Evolutionary conservation across 2,113 vertebrate genomes (phyloP).

Genomic region (Syrmaticus mikado): DNA sequence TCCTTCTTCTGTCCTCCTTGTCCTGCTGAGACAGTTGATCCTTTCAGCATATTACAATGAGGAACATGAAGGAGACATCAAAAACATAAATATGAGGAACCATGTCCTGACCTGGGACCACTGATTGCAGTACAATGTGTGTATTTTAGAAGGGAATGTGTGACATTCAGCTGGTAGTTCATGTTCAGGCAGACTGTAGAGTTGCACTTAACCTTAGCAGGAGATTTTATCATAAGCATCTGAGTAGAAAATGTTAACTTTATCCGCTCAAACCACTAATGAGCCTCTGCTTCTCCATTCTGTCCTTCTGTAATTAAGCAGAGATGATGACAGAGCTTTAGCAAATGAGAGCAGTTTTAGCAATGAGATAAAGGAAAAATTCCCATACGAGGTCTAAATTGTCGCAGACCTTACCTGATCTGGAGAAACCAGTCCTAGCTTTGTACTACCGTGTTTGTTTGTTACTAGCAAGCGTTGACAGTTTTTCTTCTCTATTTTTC

Average conservation of each 20-base stretch:
- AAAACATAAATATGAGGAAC: not conserved
- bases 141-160: not conserved
- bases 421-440: not conserved
- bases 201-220: not conserved
- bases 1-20: not conserved
- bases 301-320: not conserved
- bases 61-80: not conserved
- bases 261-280: not conserved
- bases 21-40: not conserved
- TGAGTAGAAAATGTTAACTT: not conserved
- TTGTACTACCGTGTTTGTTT: not conserved
- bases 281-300: not conserved
- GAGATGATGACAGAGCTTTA: not conserved
- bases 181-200: not conserved
- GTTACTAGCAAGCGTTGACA: not conserved
- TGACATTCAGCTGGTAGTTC: not conserved
- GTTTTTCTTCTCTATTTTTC: not conserved
- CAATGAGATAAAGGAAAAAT: not conserved
- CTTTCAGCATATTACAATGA: not conserved
- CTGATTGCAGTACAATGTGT: not conserved
- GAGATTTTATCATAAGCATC: not conserved
- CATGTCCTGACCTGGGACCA: not conserved
- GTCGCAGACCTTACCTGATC: not conserved
- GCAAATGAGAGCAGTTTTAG: not conserved
- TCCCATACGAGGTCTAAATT: not conserved